A percentile compares a stretch with the other conserved stretches of the same genome.
These are phyloP conservation scores for Pilophorus perplexus DNA, from an alignment of 2,888 invertebrate genomes.

Conservation along the genomic window DNA sequence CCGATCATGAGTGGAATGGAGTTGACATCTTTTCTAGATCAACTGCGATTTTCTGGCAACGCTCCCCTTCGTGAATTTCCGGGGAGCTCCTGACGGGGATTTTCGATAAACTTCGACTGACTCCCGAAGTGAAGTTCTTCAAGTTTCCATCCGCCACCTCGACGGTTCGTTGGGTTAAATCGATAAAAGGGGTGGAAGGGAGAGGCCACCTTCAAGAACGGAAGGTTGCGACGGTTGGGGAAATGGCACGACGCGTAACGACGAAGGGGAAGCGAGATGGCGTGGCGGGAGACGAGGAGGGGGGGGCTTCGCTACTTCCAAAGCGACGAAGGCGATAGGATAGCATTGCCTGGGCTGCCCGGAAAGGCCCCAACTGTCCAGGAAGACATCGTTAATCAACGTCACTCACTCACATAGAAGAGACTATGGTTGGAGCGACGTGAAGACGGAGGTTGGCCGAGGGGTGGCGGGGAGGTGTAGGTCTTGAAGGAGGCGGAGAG, in stretches of 20 bases:
- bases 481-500: slow-evolving; percentile 10
- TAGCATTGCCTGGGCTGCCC: slow-evolving; percentile 33
- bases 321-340: slow-evolving; percentile 42
- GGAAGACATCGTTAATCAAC: slow-evolving; percentile 45
- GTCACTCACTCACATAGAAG: slow-evolving; percentile 41
- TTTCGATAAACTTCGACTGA: too few relatives aligned
- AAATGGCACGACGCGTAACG: neutral
- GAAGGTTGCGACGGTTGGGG: neutral
- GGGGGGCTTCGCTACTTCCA: slow-evolving; percentile 17
- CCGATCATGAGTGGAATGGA: too few relatives aligned
- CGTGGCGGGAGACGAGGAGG: neutral
- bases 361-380: slow-evolving; percentile 44
- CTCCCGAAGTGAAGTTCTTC: slow-evolving; percentile 26
- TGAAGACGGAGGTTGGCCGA: slow-evolving; percentile 34
- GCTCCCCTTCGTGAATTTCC: too few relatives aligned
- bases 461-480: slow-evolving; percentile 7
- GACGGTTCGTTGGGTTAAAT: neutral
- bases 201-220: neutral
- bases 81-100: too few relatives aligned
- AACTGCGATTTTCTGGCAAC: too few relatives aligned
- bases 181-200: slow-evolving; percentile 17
- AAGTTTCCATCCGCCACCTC: slow-evolving; percentile 11
- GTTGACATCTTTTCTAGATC: too few relatives aligned
- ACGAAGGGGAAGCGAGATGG: neutral
- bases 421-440: slow-evolving; percentile 40